A percentile compares a stretch with the other conserved stretches of the same genome.
Conservation (phyloP, 2,888 invertebrate species). For the Euplagia quadripunctaria region DNA sequence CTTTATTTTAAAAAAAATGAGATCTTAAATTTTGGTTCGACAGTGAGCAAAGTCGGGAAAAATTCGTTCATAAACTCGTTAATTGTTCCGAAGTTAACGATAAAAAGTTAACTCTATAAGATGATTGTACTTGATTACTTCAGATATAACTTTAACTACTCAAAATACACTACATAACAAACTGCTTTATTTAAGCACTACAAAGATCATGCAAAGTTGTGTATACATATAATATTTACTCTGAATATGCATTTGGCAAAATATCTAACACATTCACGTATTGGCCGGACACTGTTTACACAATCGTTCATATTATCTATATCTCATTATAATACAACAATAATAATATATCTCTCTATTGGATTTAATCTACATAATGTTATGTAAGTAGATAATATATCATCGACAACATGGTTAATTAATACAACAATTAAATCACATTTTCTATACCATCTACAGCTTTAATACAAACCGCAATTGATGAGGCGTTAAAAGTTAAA, state of each 20-base stretch:
- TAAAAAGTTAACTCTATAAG: conserved; percentile 62
- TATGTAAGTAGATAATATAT: conserved; percentile 77
- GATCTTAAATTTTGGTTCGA: conserved; percentile 84
- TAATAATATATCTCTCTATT: conserved; percentile 82
- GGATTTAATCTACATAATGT: conserved; percentile 79
- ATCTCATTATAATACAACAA: conserved; percentile 82
- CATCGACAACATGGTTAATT: conserved; percentile 78
- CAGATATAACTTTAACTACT: conserved; percentile 64
- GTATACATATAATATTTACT: conserved; percentile 69
- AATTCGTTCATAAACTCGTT: conserved; percentile 79
- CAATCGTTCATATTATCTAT: conserved; percentile 76
- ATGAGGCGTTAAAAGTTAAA: conserved; percentile 65
- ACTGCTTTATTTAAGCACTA: conserved; percentile 70
- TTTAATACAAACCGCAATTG: conserved; percentile 69
- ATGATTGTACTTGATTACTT: conserved; percentile 80
- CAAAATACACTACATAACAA: conserved; percentile 59
- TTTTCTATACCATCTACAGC: conserved; percentile 76
- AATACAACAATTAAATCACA: conserved; percentile 86
- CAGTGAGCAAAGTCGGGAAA: conserved; percentile 77
- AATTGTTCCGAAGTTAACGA: conserved; percentile 68
- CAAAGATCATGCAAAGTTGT: conserved; percentile 70
- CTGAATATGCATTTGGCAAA: conserved; percentile 75
- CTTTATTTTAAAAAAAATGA: conserved; percentile 70
- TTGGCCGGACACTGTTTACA: conserved; percentile 83
- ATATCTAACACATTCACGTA: conserved; percentile 76